A percentile compares a stretch with the other conserved stretches of the same genome.
These are phyloP conservation scores for Aphelenchoides bicaudatus DNA, from an alignment of 2,888 invertebrate species.

Conservation along the genomic window DNA sequence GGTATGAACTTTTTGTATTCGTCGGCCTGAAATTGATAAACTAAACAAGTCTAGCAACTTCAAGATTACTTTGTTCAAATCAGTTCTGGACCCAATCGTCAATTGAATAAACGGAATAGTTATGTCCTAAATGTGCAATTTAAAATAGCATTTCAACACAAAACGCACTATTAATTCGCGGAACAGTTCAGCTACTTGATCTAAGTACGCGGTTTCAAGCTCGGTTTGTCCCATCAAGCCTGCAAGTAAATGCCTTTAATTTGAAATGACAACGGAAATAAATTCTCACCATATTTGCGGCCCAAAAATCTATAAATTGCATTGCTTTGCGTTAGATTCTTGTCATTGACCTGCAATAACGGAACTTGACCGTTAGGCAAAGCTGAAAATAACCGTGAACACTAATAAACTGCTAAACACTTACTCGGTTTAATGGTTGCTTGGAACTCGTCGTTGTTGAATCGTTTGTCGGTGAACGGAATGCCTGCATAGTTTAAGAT, in stretches of 20 bases:
- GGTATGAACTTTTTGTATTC: slow-evolving; percentile 4
- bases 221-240: not conserved
- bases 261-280: not conserved
- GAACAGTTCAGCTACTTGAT: not conserved
- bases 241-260: too few species aligned
- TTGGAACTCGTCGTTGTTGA: not conserved
- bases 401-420: not conserved
- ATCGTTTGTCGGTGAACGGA: slow-evolving; percentile 10
- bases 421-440: slow-evolving; percentile 1
- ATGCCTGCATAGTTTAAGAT: not conserved
- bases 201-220: not conserved
- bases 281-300: not conserved
- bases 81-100: not conserved
- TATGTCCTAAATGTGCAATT: too few species aligned
- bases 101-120: not conserved
- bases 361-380: slow-evolving; percentile 10
- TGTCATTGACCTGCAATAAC: not conserved
- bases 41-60: too few species aligned
- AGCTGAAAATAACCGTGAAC: not conserved
- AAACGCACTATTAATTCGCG: not conserved
- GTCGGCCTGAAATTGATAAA: not conserved
- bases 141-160: too few species aligned
- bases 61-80: too few species aligned
- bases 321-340: not conserved
- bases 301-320: slow-evolving; percentile 3